A percentile compares a stretch with the other conserved stretches of the same genome.
These are phyloP conservation scores for Onychostruthus taczanowskii DNA, from an alignment of 2,113 vertebrate genomes.

Conservation along the genomic window DNA sequence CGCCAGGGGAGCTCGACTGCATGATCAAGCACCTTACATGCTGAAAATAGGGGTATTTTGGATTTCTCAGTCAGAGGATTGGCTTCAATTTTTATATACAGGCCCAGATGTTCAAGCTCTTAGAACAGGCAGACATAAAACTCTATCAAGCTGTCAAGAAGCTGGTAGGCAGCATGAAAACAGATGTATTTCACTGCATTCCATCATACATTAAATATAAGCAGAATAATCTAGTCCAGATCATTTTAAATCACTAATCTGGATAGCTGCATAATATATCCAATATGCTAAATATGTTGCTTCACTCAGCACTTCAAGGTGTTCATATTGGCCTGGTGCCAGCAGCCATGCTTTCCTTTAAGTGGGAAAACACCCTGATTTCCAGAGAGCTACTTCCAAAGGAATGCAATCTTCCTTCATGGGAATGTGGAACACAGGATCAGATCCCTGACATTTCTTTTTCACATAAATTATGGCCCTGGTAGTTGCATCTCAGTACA, in stretches of 20 bases:
- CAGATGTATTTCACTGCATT: constrained; percentile 54
- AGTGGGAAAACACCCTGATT: not conserved
- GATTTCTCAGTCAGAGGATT: constrained; percentile 5
- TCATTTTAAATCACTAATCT: constrained; percentile 26
- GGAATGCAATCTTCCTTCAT: not conserved
- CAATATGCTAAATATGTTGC: constrained; percentile 9
- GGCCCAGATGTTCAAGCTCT: constrained; percentile 51
- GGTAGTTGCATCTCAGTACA: not conserved
- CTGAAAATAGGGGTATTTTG: not conserved
- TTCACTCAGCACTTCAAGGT: not conserved
- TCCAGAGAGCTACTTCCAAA: not conserved
- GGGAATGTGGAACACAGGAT: not conserved
- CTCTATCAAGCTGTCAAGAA: constrained; percentile 60
- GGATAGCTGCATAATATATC: not conserved
- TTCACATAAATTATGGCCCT: not conserved
- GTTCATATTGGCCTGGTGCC: not conserved
- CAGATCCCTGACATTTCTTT: not conserved
- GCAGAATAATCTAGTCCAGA: constrained; percentile 53
- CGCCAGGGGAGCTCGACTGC: not conserved
- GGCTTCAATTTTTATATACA: constrained; percentile 3
- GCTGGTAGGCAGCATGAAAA: constrained; percentile 52
- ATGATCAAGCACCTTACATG: not conserved
- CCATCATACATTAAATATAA: constrained; percentile 46
- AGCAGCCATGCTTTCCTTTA: not conserved
- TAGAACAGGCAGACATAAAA: constrained; percentile 32